Evolutionary conservation across 2,113 vertebrate genomes (phyloP), one percentile per base, ranked within the genome.

Genomic region (Herpailurus yagouaroundi): DNA sequence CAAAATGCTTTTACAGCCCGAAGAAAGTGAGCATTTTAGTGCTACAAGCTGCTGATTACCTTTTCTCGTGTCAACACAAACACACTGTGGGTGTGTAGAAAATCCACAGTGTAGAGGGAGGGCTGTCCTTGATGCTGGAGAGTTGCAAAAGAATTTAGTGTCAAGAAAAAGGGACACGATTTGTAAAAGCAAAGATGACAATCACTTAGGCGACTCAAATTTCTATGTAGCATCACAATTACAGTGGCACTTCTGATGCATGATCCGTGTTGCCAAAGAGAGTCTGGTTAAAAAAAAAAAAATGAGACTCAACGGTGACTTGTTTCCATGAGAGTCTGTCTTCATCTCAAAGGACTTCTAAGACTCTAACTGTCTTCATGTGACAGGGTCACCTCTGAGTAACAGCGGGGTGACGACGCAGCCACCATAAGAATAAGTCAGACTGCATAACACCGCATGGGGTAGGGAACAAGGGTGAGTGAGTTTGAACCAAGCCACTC

Each of bases 261-360:
- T 80, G 80, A 94, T 82, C 73, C 29, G 3, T 52, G 14, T 68
- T 60, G 19, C 93, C 80, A 94, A 94, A 96, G 27, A 83, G 23
- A 76, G 16, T 29, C 33, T 92, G 50, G 3, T 90, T 77, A 60
- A 4, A 33, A 87, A 87, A 63, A 91, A 83, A 97, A 69, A 52
- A 83, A 80, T 88, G 50, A 63, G 48, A 81, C 16, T 97, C 36
- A 1, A 16, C 41, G 81, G 57, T 89, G 71, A 68, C 85, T 94
- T 92, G 31, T n/a, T 92, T 94, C 93, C 31, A 7, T 57, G 60
- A 68, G 91, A 83, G 48, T 88, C 76, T 88, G 31, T 90, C 88
- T 97, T 85, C 64, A 16, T 87, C 89, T 86, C 92, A 93, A 94
- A 96, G 81, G 79, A 55, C 73, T 63, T 91, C 41, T 36, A 64